Evolutionary conservation across 2,797 vertebrate species (phyloP), one percentile per base, ranked within the genome.

Genomic region (Tragelaphus oryx): DNA sequence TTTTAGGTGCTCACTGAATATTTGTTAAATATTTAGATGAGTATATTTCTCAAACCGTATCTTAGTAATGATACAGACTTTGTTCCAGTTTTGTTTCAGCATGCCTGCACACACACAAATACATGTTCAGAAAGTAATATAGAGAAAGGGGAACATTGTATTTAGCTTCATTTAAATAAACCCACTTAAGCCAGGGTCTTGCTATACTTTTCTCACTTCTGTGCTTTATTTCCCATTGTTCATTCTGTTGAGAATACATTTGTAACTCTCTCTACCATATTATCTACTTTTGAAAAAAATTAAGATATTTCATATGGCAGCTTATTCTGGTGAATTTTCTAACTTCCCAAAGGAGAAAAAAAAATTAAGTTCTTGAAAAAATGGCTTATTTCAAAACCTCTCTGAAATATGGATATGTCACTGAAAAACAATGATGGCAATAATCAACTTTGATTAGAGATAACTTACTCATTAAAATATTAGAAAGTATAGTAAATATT

Each of bases 131-230:
- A 83, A 79, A 59, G 24, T 20, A 26, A 37, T 30, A 22, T 7
- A 14, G 5, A 10, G 4, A 90, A 90, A 86, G 6, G 12, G 5
- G 89, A 87, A 59, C 2, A 93, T 22, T 54, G 10, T 41, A 9
- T n/a, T 81, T 54, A 55, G 26, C n/a, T 59, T 78, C 13, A 91
- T 30, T 86, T 37, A 86, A 81, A 81, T 68, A 17, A 65, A 75
- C 28, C 57, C 10, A 75, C 55, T 91, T 54, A 82, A 89, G 50
- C 16, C 68, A 50, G 59, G 9, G 18, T 65, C 68, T 57, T 3
- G 1, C 48, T 84, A 55, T 5, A 59, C 44, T 95, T 89, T 79
- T 18, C 17, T 48, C 74, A 52, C 28, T 44, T 92, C 10, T 14
- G 1, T 78, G 1, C 9, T 78, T 33, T 57, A 26, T 28, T 62